A percentile compares a stretch with the other conserved stretches of the same genome.
Conservation (phyloP, 2,113 vertebrate genomes). For the Pagrus major region DNA sequence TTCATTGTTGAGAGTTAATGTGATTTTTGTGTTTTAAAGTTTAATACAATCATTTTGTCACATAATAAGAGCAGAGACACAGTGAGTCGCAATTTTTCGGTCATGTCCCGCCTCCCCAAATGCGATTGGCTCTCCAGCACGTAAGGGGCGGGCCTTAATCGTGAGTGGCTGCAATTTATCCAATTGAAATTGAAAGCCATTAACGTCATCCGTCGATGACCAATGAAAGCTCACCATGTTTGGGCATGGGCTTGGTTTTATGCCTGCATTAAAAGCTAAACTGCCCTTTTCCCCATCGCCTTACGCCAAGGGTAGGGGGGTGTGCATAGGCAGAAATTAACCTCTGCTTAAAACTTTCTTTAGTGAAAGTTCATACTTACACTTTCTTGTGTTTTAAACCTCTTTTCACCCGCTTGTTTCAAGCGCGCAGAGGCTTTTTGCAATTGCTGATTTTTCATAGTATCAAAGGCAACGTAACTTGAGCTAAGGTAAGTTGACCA, state of each 20-base stretch:
- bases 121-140: conserved; percentile 26
- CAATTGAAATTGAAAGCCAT: conserved; percentile 45
- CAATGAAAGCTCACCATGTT: conserved; percentile 66
- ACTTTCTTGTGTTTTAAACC: conserved; percentile 55
- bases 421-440: conserved; percentile 27
- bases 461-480: conserved; percentile 42
- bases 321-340: conserved; percentile 79
- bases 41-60: neutral
- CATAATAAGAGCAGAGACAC: neutral
- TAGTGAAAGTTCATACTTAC: conserved; percentile 72
- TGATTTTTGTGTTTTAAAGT: neutral
- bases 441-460: neutral
- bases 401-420: conserved; percentile 29
- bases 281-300: conserved; percentile 66
- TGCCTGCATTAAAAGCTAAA: conserved; percentile 48
- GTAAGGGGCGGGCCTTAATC: neutral
- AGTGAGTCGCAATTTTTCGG: neutral
- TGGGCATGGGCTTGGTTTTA: conserved; percentile 58
- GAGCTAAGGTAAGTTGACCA: conserved; percentile 65
- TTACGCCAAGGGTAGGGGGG: conserved; percentile 86
- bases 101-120: neutral
- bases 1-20: neutral
- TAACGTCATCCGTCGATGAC: conserved; percentile 7
- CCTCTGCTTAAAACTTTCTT: conserved; percentile 82
- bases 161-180: conserved; percentile 9